Evolutionary conservation across 2,888 invertebrate genomes (phyloP), one percentile per base, ranked within the genome.

Genomic region (Eupithecia dodoneata): DNA sequence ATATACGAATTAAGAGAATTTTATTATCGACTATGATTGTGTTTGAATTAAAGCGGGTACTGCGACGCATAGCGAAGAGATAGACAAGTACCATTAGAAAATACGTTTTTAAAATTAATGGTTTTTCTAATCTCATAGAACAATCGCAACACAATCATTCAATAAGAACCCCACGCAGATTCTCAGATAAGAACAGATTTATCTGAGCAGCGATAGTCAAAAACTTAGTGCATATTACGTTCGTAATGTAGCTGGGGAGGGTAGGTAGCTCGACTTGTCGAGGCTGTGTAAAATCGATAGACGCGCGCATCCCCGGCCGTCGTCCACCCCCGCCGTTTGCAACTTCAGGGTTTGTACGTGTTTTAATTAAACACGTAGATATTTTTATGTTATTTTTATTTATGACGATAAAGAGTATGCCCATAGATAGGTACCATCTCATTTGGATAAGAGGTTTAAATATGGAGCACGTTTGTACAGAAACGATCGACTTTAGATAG

Each of bases 261-360:
- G 59, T 86, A 82, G 84, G 67, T 4, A 66, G 42, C 15, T 15
- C 83, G 85, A 80, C 88, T 87, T 82, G 85, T 83, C 81, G 84
- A 81, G 78, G 78, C 78, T 78, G 76, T 71, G 82, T 85, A 90
- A 93, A 94, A 94, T 94, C 94, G 89, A 94, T 94, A 94, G 93
- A 87, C 93, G 93, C 94, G 94, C 94, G 94, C 94, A 93, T 84
- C 82, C 80, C 83, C 79, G 79, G 81, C 75, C 81, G 82, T 81
- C 79, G 79, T 79, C 79, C 83, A 80, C 85, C 81, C 82, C 81
- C 74, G 69, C 77, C 80, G 77, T 83, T 84, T 86, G 83, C 86
- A 89, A 91, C 86, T 90, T 83, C 83, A 86, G 89, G 89, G 87
- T 88, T 88, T 84, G 87, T 86, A 83, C 82, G 85, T 81, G 84